Base-by-base conservation (phyloP, 2,797 vertebrate genomes). In the Kryptolebias ocellatus region DNA sequence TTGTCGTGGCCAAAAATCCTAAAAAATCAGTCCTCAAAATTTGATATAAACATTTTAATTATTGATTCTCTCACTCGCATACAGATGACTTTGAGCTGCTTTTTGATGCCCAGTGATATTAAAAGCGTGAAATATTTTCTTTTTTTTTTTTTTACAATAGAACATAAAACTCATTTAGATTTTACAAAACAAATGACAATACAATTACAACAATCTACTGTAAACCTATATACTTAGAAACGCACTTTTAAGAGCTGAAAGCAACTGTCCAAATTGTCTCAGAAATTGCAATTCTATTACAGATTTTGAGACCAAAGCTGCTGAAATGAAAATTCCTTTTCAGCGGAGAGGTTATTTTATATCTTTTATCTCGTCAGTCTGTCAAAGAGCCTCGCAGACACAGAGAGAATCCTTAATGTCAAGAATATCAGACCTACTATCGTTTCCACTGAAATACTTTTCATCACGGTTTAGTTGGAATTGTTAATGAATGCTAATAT, bases 291-390 rank as follows among this genome's bases (percentile, higher is more conserved):
- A 4, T 12, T 11, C 46, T 31, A 27, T 42, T 18, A 18, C 10
- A 60, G 27, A n/a, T n/a, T 17, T 58, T 45, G 9, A 47, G 45
- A 18, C 29, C 37, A 47, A 60, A 60, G 44, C 57, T n/a, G 45
- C 27, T 47, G 16, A 47, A 31, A 60, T 45, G 28, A 7, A 29
- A 60, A 18, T 47, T 17, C 4, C 8, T 47, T 60, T 47, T 24
- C 14, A 58, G 20, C 39, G 20, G 45, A 39, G 4, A 9, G 4
- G 20, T 52, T 52, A 61, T 20, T 10, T 8, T 51, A 20, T 18
- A 10, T n/a, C 12, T 17, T 37, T 51, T 17, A 51, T 34, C 29
- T 15, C n/a, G n/a, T 18, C 46, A 49, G 45, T 18, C 45, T 49
- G 16, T 47, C 20, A 24, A 4, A 24, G 49, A 14, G 49, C 11